These are phyloP conservation scores for Percina caprodes DNA, from an alignment of 2,113 vertebrate genomes.

Conservation along the genomic window DNA sequence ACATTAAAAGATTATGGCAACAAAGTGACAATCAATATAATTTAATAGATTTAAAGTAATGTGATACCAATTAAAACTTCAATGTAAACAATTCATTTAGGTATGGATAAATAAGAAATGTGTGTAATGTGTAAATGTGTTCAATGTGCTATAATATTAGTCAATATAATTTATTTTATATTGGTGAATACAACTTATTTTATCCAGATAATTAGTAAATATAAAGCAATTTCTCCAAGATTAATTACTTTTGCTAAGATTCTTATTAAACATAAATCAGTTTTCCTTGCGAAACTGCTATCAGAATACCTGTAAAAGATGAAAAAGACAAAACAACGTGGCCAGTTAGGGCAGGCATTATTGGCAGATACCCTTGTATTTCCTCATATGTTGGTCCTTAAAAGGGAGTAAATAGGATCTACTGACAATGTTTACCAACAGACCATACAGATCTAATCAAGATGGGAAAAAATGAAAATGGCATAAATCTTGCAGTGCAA, in stretches of 20 bases:
- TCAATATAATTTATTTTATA: too few species aligned
- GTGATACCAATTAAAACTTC: background rate
- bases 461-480: constrained; percentile 72
- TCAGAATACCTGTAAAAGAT: constrained; percentile 36
- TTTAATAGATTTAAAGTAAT: too few species aligned
- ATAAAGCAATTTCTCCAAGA: background rate
- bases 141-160: background rate
- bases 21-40: background rate
- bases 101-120: background rate
- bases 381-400: constrained; percentile 42
- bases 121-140: background rate
- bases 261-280: background rate
- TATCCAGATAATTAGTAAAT: background rate
- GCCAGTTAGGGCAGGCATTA: constrained; percentile 28
- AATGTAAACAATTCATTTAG: background rate
- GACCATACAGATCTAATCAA: constrained; percentile 71
- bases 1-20: background rate
- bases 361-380: constrained; percentile 41
- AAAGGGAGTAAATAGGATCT: constrained; percentile 60
- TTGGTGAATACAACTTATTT: too few species aligned
- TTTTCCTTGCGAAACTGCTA: background rate
- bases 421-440: constrained; percentile 58
- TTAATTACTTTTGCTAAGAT: background rate
- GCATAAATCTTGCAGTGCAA: constrained; percentile 66
- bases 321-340: constrained; percentile 36